Base-by-base conservation (phyloP, 2,888 invertebrate species). In the Pardosa pseudoannulata region DNA sequence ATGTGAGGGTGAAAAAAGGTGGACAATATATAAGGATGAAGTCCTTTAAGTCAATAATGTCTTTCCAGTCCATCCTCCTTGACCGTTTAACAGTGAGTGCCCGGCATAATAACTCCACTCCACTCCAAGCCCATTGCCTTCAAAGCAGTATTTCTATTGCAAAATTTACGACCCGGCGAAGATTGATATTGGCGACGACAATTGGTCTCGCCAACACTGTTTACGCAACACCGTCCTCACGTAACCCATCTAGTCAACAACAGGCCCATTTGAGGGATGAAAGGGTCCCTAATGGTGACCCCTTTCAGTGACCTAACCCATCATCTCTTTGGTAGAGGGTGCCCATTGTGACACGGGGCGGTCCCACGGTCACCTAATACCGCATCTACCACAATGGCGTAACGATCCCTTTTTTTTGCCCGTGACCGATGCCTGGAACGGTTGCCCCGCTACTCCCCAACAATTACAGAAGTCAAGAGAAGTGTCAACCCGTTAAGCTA, bases 171-270 rank as follows among this genome's bases (percentile, higher is more conserved):
- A 67, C 32, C 67, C 16, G 5, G 16, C 0, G 23, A 62, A 85
- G 78, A 85, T 85, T 85, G 78, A 85, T 85, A 56, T 85, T 85
- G 83, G 83, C 83, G 83, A 73, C 83, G 68, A 85, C 83, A 79
- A 83, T 76, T 78, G 78, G 76, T 78, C 71, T 73, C 72, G 62
- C 50, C 76, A 67, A 73, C 71, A 76, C 19, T 83, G 76, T 83
- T 83, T 78, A 65, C 71, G 82, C 76, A 83, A 83, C 75, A 76
- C 19, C 68, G 31, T 46, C 5, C 56, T 23, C 32, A 16, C 28
- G 36, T 39, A 73, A 80, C 74, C 75, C 68, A 31, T 28, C 78
- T 46, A 83, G 83, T 83, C 83, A 85, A 85, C 83, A 85, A 68
- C 83, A 67, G 67, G 67, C 9, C 76, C 82, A 83, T 76, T 67